Percentiles rank a stretch among this genome's conserved stretches.
phyloP scores from a whole-genome alignment of 2,888 invertebrate genomes.

The Cephus nigrinus region DNA sequence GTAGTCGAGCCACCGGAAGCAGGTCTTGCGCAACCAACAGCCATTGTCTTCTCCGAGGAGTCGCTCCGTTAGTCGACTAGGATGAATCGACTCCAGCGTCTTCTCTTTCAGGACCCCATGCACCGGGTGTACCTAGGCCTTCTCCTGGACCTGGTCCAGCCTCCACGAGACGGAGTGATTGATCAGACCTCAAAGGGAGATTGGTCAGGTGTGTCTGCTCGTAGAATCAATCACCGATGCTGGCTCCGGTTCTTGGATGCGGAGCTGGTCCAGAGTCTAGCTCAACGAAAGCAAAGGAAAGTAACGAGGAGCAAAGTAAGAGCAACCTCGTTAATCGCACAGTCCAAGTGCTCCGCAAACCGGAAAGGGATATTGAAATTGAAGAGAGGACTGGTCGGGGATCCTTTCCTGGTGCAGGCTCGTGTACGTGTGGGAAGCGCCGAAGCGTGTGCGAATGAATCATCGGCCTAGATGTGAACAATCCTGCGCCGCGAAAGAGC shows the following conservation, averaged over 20 bases:
- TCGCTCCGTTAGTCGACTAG: conserved; percentile 27
- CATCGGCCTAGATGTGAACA: conserved; percentile 23
- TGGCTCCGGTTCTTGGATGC: not conserved
- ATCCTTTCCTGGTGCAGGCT: not conserved
- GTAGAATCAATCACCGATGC: not conserved
- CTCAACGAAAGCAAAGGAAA: not conserved
- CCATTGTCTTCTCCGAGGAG: conserved; percentile 56
- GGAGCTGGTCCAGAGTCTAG: not conserved
- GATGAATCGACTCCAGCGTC: conserved; percentile 35
- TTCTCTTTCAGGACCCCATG: conserved; percentile 17
- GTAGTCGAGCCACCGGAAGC: conserved; percentile 45
- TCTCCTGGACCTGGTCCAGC: not conserved
- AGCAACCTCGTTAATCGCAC: not conserved
- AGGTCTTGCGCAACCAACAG: conserved; percentile 56
- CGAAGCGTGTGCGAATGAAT: conserved; percentile 13
- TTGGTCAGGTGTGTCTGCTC: not conserved
- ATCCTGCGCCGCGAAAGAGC: conserved; percentile 11
- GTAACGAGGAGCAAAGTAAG: not conserved
- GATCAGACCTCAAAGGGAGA: not conserved
- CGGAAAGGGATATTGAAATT: not conserved
- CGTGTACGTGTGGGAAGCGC: conserved; percentile 13
- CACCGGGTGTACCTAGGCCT: not conserved
- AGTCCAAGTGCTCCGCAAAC: not conserved
- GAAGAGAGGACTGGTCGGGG: not conserved
- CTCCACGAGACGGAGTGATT: not conserved